Percentiles rank a stretch among this genome's conserved stretches.
Conservation (phyloP, 2,888 invertebrate genomes). For the Amphimallon solstitiale region DNA sequence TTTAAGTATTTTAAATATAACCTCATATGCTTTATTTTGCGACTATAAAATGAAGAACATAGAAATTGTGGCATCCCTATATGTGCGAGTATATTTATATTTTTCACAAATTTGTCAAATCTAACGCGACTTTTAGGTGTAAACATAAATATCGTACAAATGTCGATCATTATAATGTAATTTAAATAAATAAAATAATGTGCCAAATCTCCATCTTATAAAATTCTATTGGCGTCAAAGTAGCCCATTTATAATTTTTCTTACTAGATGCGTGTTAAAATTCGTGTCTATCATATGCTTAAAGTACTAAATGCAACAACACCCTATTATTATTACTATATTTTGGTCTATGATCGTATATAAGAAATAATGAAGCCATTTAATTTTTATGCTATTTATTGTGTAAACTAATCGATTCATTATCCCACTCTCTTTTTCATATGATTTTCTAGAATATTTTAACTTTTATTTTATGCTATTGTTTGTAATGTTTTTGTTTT, state of each 20-base stretch:
- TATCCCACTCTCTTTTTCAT: conserved; percentile 22
- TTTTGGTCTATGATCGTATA: conserved; percentile 24
- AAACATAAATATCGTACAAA: conserved; percentile 7
- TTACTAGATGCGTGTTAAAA: conserved; percentile 12
- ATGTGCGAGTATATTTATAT: conserved; percentile 4
- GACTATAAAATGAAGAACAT: conserved; percentile 22
- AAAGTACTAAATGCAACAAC: conserved; percentile 15
- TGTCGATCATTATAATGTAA: conserved; percentile 28
- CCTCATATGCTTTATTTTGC: no score
- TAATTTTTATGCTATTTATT: conserved; percentile 34
- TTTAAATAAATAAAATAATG: conserved; percentile 14
- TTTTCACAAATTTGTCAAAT: conserved; percentile 10
- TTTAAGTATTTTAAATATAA: no score
- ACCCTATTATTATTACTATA: conserved; percentile 25
- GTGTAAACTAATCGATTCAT: conserved; percentile 31
- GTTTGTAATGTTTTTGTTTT: conserved; percentile 38
- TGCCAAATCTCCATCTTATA: conserved; percentile 5
- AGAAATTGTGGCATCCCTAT: conserved; percentile 19
- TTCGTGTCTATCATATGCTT: conserved; percentile 23
- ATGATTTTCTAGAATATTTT: conserved; percentile 40
- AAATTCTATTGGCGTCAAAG: conserved; percentile 3
- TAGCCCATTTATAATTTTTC: background rate
- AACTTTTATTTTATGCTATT: conserved; percentile 40
- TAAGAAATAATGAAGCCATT: conserved; percentile 27
- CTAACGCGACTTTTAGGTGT: conserved; percentile 20